phyloP scores from a whole-genome alignment of 2,888 invertebrate genomes.

The Drosophila rubida region DNA sequence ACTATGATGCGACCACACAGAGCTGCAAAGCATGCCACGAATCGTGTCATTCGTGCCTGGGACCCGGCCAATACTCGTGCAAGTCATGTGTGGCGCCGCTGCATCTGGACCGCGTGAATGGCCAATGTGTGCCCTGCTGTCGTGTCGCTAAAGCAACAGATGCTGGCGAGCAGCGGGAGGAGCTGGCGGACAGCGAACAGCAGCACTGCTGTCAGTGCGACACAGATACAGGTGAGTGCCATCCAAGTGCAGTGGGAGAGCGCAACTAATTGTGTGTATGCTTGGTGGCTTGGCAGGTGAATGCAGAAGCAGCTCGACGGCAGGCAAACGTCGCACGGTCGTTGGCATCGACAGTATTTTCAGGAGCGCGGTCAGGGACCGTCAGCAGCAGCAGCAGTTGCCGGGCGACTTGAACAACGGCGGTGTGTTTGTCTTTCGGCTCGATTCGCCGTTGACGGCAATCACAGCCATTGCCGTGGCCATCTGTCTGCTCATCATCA shows the following conservation, averaged over 20 bases:
- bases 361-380: slow-evolving; percentile 28
- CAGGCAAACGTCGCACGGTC: slow-evolving; percentile 90
- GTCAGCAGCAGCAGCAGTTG: not conserved
- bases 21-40: slow-evolving; percentile 89
- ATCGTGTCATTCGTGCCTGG: slow-evolving; percentile 89
- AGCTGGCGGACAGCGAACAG: slow-evolving; percentile 18
- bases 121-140: slow-evolving; percentile 91
- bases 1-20: slow-evolving; percentile 89
- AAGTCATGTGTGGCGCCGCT: slow-evolving; percentile 88
- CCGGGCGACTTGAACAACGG: slow-evolving; percentile 45
- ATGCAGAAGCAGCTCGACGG: slow-evolving; percentile 90
- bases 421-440: slow-evolving; percentile 79
- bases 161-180: slow-evolving; percentile 86
- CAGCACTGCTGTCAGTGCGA: slow-evolving; percentile 61
- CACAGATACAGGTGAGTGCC: slow-evolving; percentile 56
- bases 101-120: slow-evolving; percentile 89
- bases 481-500: slow-evolving; percentile 89
- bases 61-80: slow-evolving; percentile 89
- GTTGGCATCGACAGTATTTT: slow-evolving; percentile 51
- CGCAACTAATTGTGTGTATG: not conserved
- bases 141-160: slow-evolving; percentile 82
- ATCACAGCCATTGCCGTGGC: slow-evolving; percentile 89
- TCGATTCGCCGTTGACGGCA: slow-evolving; percentile 87
- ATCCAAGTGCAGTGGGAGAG: too few relatives aligned
- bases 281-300: slow-evolving; percentile 86